Percentiles rank a stretch among this genome's conserved stretches.
phyloP scores from a whole-genome alignment of 2,113 vertebrate genomes.

The Hemicordylus capensis region DNA sequence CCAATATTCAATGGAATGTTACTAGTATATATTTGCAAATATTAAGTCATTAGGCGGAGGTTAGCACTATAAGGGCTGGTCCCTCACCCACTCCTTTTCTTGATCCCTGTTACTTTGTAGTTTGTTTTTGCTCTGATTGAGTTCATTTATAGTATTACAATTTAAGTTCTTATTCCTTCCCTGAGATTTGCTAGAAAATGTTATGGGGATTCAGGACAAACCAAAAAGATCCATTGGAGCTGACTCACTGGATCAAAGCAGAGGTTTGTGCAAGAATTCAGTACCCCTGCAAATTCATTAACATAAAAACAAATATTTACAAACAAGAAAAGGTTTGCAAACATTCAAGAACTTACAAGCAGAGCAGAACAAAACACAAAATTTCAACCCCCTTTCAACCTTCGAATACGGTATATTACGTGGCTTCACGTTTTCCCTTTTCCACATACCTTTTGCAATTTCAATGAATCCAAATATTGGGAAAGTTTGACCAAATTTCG shows the following conservation, averaged over 20 bases:
- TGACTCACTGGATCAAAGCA: neutral
- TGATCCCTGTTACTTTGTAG: neutral
- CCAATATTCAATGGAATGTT: neutral
- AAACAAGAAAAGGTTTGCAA: neutral
- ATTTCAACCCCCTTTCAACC: neutral
- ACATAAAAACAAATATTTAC: neutral
- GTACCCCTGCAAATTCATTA: neutral
- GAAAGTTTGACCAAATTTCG: neutral
- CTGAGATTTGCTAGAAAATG: neutral
- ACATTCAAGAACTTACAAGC: neutral
- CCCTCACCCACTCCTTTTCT: neutral
- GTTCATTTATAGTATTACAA: neutral
- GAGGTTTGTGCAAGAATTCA: neutral
- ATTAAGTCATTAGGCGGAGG: neutral
- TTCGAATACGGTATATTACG: neutral
- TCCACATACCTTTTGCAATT: conserved; percentile 3
- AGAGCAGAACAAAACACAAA: conserved; percentile 7
- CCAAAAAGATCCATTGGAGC: neutral
- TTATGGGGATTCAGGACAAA: neutral
- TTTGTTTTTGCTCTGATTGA: conserved; percentile 16
- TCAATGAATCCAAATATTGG: conserved; percentile 7
- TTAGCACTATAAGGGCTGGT: neutral
- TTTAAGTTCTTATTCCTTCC: neutral
- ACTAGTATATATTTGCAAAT: neutral
- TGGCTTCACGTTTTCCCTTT: neutral